Conservation (phyloP, 2,113 vertebrate species). For the Vulpes vulpes region DNA sequence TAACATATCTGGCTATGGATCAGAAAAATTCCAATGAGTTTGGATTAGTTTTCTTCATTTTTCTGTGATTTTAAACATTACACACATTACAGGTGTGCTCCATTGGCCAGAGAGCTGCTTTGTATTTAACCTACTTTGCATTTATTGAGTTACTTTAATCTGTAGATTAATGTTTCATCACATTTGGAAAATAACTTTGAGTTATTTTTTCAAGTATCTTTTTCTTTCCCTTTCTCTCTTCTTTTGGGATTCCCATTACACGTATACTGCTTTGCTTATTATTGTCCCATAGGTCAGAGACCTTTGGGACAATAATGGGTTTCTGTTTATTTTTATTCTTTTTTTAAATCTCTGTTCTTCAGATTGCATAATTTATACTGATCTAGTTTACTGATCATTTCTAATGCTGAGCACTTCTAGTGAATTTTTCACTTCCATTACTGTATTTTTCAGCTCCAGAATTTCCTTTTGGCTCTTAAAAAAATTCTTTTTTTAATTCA, state of each 20-base stretch:
- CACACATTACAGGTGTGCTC: too few relatives aligned
- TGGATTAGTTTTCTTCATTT: too few relatives aligned
- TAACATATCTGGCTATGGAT: slow-evolving; percentile 7
- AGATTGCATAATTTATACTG: not conserved
- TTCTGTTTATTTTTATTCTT: slow-evolving; percentile 2
- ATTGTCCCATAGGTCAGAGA: not conserved
- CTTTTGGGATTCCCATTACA: not conserved
- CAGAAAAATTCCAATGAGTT: too few relatives aligned
- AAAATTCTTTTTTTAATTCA: slow-evolving; percentile 50
- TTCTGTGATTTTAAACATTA: too few relatives aligned
- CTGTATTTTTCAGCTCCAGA: not conserved
- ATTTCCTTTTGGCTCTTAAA: slow-evolving; percentile 24
- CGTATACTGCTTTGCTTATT: not conserved
- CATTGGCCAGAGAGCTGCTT: not conserved
- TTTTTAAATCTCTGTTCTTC: not conserved
- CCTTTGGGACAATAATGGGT: too few relatives aligned
- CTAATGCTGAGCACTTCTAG: not conserved
- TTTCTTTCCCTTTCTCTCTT: not conserved
- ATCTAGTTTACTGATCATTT: slow-evolving; percentile 18
- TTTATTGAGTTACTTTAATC: slow-evolving; percentile 33
- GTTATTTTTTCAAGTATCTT: slow-evolving; percentile 42
- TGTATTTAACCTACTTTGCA: slow-evolving; percentile 31
- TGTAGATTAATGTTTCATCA: not conserved
- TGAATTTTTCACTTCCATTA: slow-evolving; percentile 44
- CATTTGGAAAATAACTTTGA: not conserved